Evolutionary conservation across 2,113 vertebrate genomes (phyloP).

Genomic region (Rhynchomys soricoides): DNA sequence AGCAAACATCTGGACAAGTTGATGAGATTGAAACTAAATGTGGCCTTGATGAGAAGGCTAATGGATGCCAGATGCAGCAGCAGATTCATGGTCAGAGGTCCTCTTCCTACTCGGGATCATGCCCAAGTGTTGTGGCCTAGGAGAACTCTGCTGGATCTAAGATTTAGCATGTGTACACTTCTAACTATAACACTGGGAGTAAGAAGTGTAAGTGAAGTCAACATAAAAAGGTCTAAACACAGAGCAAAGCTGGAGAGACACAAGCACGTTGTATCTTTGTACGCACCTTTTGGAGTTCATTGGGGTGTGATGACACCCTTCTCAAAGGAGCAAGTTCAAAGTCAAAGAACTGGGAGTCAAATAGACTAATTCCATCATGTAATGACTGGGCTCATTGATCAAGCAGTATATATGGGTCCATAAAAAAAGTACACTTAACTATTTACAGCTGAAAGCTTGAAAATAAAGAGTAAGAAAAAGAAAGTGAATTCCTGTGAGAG

Average conservation of each 20-base stretch:
- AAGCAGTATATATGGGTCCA: background rate
- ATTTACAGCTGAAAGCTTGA: background rate
- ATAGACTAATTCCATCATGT: background rate
- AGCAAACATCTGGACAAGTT: constrained; percentile 53
- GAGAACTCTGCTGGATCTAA: background rate
- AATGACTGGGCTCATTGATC: background rate
- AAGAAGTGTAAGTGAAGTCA: background rate
- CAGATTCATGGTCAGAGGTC: background rate
- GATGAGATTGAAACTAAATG: background rate
- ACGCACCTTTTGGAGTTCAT: background rate
- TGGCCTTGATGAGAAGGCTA: constrained; percentile 41
- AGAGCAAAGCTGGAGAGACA: background rate
- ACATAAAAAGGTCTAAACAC: background rate
- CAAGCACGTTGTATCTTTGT: background rate
- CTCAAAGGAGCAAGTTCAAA: background rate
- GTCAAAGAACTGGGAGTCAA: background rate
- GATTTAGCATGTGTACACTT: background rate
- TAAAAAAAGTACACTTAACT: background rate
- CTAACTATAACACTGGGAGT: background rate
- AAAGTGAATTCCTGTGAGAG: background rate
- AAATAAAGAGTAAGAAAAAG: background rate
- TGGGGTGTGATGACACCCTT: background rate
- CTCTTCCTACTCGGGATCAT: background rate
- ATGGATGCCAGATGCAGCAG: constrained; percentile 20
- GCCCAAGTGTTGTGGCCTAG: background rate